Percentiles rank a stretch among this genome's conserved stretches.
Conservation (phyloP, 92 coral and sea anemone species). For the Epizoanthus scotinus region DNA sequence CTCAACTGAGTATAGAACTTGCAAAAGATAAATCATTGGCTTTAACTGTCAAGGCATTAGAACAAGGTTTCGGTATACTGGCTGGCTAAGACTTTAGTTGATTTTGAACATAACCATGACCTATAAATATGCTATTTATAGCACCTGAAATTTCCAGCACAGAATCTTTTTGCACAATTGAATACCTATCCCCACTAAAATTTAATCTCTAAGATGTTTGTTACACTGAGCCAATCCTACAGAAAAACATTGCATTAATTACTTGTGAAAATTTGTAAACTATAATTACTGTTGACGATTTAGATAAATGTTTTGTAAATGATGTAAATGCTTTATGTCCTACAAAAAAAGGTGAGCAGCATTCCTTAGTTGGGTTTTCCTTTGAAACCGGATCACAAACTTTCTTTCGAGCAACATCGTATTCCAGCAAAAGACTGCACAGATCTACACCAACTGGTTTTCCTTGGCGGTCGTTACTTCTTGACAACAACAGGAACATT, state of each 20-base stretch:
- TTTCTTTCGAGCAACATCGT: constrained; percentile 38
- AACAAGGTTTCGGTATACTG: no score
- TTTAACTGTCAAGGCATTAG: constrained; percentile 29
- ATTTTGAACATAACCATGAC: constrained; percentile 29
- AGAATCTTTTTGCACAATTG: constrained; percentile 41
- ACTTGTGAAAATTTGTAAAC: constrained; percentile 30
- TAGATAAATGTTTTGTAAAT: constrained; percentile 41
- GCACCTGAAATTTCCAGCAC: constrained; percentile 30
- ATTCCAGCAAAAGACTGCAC: constrained; percentile 28
- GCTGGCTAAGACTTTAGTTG: constrained; percentile 28
- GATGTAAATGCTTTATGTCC: constrained; percentile 18
- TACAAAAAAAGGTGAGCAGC: constrained; percentile 13
- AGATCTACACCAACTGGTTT: constrained; percentile 19
- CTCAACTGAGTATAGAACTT: constrained; percentile 13
- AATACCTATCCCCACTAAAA: constrained; percentile 39
- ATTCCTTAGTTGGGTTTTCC: constrained; percentile 46
- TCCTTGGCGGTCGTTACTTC: constrained; percentile 51
- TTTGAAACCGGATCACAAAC: constrained; percentile 35
- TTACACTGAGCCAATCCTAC: constrained; percentile 41
- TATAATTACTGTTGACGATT: constrained; percentile 14
- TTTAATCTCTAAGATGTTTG: constrained; percentile 31
- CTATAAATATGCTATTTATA: constrained; percentile 24
- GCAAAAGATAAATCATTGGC: constrained; percentile 4
- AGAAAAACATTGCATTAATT: constrained; percentile 29
- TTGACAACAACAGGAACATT: constrained; percentile 8